Conservation (phyloP, 1,140 invertebrate genomes). For the Drosophila punjabiensis region DNA sequence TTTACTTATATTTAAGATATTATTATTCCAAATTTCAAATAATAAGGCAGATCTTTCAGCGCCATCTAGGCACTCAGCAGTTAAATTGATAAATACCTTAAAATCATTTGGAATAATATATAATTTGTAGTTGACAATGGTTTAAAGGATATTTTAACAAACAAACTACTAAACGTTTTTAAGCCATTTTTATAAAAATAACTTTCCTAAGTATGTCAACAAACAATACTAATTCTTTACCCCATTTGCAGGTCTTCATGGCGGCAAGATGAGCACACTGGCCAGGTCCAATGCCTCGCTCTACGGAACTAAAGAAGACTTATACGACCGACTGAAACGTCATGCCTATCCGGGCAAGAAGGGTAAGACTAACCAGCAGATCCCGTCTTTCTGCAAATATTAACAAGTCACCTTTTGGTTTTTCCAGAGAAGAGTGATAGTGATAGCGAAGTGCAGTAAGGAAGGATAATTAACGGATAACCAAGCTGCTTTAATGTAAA, state of each 20-base stretch:
- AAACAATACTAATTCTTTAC: background rate
- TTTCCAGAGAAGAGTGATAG: constrained; percentile 95
- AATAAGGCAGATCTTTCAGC: background rate
- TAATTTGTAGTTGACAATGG: too few relatives aligned
- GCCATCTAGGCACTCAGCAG: too few relatives aligned
- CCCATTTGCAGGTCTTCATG: constrained; percentile 60
- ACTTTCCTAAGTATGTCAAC: background rate
- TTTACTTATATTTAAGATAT: background rate
- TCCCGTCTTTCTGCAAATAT: background rate
- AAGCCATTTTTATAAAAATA: too few relatives aligned
- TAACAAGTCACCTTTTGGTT: background rate
- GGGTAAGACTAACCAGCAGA: constrained; percentile 87
- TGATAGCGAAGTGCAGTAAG: constrained; percentile 95
- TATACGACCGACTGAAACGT: constrained; percentile 97
- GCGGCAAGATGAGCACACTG: constrained; percentile 93
- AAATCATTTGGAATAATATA: background rate
- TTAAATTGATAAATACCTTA: background rate
- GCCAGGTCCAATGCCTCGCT: constrained; percentile 96
- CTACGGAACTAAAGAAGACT: constrained; percentile 97
- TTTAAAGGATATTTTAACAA: too few relatives aligned
- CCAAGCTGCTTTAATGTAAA: constrained; percentile 78
- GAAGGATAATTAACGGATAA: constrained; percentile 47
- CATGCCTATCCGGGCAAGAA: constrained; percentile 98
- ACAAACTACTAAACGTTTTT: too few relatives aligned
- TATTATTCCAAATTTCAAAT: background rate